phyloP scores from a whole-genome alignment of 2,888 invertebrate genomes.

The Cheilosia scutellata region DNA sequence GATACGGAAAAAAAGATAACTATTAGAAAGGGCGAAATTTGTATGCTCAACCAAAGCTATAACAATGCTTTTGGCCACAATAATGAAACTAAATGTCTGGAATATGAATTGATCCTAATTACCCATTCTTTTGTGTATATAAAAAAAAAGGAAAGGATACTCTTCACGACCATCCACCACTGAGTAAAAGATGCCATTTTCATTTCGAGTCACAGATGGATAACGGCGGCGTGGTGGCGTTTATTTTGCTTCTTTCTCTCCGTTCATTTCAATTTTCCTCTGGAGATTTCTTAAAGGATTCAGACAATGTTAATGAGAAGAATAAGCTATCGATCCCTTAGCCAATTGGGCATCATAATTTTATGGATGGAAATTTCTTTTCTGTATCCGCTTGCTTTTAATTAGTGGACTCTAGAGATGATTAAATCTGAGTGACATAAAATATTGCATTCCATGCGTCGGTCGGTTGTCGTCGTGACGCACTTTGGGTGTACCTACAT shows the following conservation, averaged over 20 bases:
- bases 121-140: conserved; percentile 55
- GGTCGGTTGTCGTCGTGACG: not conserved
- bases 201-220: conserved; percentile 40
- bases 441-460: not conserved
- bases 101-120: conserved; percentile 72
- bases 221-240: not conserved
- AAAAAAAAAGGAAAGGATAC: conserved; percentile 44
- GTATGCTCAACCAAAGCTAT: conserved; percentile 29
- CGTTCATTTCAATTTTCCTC: conserved; percentile 17
- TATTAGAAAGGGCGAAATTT: conserved; percentile 19
- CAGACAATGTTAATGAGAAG: conserved; percentile 45
- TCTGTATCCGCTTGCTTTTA: conserved; percentile 36
- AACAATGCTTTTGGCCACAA: conserved; percentile 49
- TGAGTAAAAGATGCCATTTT: conserved; percentile 26
- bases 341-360: conserved; percentile 55
- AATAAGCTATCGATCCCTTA: conserved; percentile 60
- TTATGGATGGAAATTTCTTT: conserved; percentile 20
- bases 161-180: not conserved
- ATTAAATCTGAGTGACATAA: not conserved
- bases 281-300: conserved; percentile 53
- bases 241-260: not conserved
- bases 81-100: conserved; percentile 61
- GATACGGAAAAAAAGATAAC: conserved; percentile 4
- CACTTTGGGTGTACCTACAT: not conserved
- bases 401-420: conserved; percentile 44